Evolutionary conservation across 2,888 invertebrate genomes (phyloP).

Genomic region (Corythucha ciliata): DNA sequence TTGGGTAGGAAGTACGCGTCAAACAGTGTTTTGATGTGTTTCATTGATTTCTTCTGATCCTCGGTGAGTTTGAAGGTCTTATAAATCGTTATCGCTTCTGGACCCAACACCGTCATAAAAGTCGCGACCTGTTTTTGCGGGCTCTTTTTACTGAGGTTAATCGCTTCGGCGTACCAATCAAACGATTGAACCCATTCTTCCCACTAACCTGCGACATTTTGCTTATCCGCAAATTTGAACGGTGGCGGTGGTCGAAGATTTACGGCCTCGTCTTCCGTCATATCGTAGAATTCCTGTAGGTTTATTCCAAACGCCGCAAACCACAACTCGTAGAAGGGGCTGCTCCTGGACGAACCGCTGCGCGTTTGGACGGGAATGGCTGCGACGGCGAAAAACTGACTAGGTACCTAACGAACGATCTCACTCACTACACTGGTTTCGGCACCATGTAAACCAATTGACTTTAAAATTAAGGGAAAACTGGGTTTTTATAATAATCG

Average conservation of each 20-base stretch:
- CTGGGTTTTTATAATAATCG: no score
- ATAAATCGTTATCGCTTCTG: constrained; percentile 5
- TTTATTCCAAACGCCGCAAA: constrained; percentile 8
- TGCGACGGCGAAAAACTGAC: no score
- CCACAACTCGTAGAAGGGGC: constrained; percentile 13
- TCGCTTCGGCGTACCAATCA: no score
- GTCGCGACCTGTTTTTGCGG: constrained; percentile 14
- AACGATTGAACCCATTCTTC: constrained; percentile 14
- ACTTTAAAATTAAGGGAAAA: no score
- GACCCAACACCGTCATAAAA: constrained; percentile 16
- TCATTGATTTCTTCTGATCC: constrained; percentile 2
- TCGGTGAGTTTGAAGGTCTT: constrained; percentile 14
- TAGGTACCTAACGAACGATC: no score
- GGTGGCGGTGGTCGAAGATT: constrained; percentile 13
- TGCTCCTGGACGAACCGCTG: constrained; percentile 13
- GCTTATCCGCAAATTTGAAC: constrained; percentile 8
- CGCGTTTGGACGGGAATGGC: constrained; percentile 11
- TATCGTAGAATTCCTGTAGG: constrained; percentile 11
- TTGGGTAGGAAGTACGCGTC: constrained; percentile 2
- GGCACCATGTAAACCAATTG: no score
- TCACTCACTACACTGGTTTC: no score
- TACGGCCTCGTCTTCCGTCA: constrained; percentile 3
- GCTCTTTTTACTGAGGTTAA: constrained; percentile 8
- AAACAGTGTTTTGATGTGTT: not conserved
- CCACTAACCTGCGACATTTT: constrained; percentile 12